Percentiles rank a stretch among this genome's conserved stretches.
These are phyloP conservation scores for Pituophis catenifer DNA, from an alignment of 2,113 vertebrate species.

Conservation along the genomic window DNA sequence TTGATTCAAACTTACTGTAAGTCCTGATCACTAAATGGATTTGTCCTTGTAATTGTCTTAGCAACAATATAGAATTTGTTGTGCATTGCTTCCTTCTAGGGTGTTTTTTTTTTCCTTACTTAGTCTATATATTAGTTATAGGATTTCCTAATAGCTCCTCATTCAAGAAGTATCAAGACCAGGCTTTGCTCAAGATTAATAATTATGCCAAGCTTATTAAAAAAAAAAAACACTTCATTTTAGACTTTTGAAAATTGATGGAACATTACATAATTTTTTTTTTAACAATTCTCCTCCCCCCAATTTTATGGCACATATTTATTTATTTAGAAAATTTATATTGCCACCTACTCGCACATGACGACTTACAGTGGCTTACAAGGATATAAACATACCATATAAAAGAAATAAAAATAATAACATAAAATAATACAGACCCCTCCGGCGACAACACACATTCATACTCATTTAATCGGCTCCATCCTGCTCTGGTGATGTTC, in stretches of 20 bases:
- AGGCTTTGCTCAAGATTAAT: not conserved
- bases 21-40: not conserved
- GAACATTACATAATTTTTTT: not conserved
- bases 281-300: not conserved
- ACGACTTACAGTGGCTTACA: too few relatives aligned
- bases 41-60: not conserved
- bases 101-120: not conserved
- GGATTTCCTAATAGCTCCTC: not conserved
- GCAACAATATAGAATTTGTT: not conserved
- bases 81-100: not conserved
- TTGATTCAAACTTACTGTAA: not conserved
- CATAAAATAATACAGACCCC: too few relatives aligned
- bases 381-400: too few relatives aligned
- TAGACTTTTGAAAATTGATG: not conserved
- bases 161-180: not conserved
- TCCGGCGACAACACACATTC: too few relatives aligned
- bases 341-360: too few relatives aligned
- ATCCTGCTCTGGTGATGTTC: too few relatives aligned
- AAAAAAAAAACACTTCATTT: not conserved
- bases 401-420: too few relatives aligned
- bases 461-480: too few relatives aligned
- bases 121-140: not conserved
- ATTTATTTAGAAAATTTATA: too few relatives aligned
- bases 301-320: not conserved
- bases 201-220: not conserved